Percentiles rank a stretch among this genome's conserved stretches.
These are phyloP conservation scores for Muricea muricata DNA, from an alignment of 92 coral and sea anemone species.

Conservation along the genomic window DNA sequence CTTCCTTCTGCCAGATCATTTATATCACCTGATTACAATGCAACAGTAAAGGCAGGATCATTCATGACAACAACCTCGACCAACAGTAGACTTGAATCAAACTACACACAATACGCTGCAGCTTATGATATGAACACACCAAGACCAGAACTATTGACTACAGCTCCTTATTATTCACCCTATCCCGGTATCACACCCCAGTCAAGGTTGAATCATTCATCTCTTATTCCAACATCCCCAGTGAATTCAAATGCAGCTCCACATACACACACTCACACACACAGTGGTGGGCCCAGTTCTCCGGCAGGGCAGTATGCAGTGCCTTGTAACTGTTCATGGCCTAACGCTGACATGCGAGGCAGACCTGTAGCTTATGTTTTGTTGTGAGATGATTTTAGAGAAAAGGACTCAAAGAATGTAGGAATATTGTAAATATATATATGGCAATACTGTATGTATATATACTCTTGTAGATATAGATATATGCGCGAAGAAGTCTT, in stretches of 20 bases:
- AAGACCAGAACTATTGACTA: conserved; percentile 85
- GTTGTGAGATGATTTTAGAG: conserved; percentile 61
- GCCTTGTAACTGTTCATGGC: conserved; percentile 97
- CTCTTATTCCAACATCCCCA: conserved; percentile 78
- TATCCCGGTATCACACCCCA: conserved; percentile 74
- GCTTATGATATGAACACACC: conserved; percentile 79
- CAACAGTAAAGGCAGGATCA: conserved; percentile 79
- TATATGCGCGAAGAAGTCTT: not conserved
- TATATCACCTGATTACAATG: conserved; percentile 74
- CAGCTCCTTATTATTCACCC: conserved; percentile 81
- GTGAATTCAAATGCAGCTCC: conserved; percentile 79
- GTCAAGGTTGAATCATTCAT: conserved; percentile 76
- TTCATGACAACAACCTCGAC: conserved; percentile 83
- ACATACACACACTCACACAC: conserved; percentile 57
- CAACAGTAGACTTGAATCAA: conserved; percentile 71
- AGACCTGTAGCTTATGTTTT: conserved; percentile 97
- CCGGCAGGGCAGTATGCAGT: conserved; percentile 91
- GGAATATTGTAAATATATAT: not conserved
- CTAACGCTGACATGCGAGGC: conserved; percentile 80
- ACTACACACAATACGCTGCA: conserved; percentile 50
- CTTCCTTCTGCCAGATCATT: conserved; percentile 78
- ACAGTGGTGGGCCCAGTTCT: conserved; percentile 76
- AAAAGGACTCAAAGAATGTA: not conserved
- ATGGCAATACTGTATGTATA: not conserved
- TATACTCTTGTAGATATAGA: not conserved